Conservation (phyloP, 2,888 invertebrate species). For the Rhogogaster chlorosoma region DNA sequence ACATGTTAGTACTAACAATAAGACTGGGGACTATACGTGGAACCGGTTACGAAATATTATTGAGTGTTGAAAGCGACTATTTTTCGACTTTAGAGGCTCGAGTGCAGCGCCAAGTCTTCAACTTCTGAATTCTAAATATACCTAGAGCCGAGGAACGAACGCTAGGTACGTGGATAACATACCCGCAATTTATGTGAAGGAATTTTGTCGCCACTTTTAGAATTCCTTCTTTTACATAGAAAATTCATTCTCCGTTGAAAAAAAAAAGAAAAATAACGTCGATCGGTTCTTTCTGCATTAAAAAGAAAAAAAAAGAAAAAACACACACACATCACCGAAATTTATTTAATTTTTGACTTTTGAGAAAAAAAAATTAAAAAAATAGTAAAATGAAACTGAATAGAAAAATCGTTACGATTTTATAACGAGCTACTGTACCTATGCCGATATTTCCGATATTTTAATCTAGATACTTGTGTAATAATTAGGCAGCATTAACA, state of each 20-base stretch:
- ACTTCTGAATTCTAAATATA: slow-evolving; percentile 11
- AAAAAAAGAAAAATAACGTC: background rate
- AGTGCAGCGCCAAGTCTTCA: background rate
- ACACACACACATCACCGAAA: too few species aligned
- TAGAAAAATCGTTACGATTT: too few species aligned
- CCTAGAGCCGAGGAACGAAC: background rate
- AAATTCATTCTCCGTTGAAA: background rate
- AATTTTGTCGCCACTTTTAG: background rate
- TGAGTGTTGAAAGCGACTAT: slow-evolving; percentile 29
- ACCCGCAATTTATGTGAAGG: background rate
- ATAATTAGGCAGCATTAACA: background rate
- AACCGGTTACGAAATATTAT: slow-evolving; percentile 29
- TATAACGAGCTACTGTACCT: too few species aligned
- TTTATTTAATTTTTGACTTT: too few species aligned
- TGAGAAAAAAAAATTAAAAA: too few species aligned
- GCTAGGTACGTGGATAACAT: background rate
- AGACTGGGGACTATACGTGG: background rate
- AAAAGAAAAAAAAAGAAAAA: too few species aligned
- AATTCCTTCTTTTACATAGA: background rate
- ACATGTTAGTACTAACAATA: background rate
- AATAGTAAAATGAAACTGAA: too few species aligned
- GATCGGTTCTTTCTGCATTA: too few species aligned
- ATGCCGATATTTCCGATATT: too few species aligned
- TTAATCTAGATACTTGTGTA: background rate
- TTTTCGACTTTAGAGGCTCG: slow-evolving; percentile 16